phyloP scores from a whole-genome alignment of 2,888 invertebrate genomes.

The Hypolimnas misippus region DNA sequence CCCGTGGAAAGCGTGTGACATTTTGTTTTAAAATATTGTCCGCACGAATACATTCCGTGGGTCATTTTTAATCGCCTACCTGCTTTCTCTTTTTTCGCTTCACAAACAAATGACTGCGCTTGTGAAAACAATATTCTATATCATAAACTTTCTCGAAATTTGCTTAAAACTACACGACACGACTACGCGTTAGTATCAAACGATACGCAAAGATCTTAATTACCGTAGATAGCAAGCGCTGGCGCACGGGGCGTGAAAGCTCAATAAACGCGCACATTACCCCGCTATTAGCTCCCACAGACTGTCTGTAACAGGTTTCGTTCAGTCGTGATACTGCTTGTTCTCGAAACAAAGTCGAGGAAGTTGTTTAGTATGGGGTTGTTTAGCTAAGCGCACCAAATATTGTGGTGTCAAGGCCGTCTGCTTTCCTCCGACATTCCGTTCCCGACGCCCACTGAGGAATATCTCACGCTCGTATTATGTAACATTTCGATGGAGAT shows the following conservation, averaged over 20 bases:
- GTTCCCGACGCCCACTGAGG: constrained; percentile 77
- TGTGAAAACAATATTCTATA: constrained; percentile 38
- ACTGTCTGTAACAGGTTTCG: constrained; percentile 40
- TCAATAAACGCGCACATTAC: constrained; percentile 59
- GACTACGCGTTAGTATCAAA: constrained; percentile 31
- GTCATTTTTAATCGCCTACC: constrained; percentile 78
- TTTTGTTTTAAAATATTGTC: constrained; percentile 84
- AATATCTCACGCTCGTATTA: constrained; percentile 79
- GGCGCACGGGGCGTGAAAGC: constrained; percentile 74
- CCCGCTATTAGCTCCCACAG: constrained; percentile 59
- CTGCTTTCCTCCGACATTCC: constrained; percentile 82
- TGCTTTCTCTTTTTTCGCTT: constrained; percentile 64
- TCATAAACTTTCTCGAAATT: constrained; percentile 33
- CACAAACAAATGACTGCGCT: constrained; percentile 43
- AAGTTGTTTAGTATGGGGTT: constrained; percentile 54
- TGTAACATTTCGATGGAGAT: constrained; percentile 71
- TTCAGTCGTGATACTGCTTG: constrained; percentile 46
- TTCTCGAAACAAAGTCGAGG: constrained; percentile 41
- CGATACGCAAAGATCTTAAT: constrained; percentile 59
- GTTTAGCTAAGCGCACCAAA: constrained; percentile 72
- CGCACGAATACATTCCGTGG: constrained; percentile 81
- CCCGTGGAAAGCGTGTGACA: constrained; percentile 83
- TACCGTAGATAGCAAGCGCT: constrained; percentile 67
- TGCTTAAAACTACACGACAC: constrained; percentile 29
- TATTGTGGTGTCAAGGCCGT: constrained; percentile 81